Percentiles rank a stretch among this genome's conserved stretches.
Evolutionary conservation across 1,140 invertebrate genomes (phyloP).

Genomic region (Drosophila sucinea): DNA sequence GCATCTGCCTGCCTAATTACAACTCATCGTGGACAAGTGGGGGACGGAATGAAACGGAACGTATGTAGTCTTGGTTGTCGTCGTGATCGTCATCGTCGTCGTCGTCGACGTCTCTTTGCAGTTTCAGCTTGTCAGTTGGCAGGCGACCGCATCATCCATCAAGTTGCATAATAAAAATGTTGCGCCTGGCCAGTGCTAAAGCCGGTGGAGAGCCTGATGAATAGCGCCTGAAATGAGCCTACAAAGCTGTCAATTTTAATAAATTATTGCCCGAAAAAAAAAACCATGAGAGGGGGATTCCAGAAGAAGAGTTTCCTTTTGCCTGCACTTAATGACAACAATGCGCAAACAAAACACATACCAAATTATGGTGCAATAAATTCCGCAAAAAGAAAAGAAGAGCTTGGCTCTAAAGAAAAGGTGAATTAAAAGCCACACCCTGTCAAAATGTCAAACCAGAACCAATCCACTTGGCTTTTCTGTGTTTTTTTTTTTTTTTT

Average conservation of each 20-base stretch:
- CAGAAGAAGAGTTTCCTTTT: background rate
- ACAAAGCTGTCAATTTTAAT: conserved; percentile 83
- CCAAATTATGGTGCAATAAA: conserved; percentile 73
- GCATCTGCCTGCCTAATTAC: conserved; percentile 68
- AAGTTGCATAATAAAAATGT: conserved; percentile 82
- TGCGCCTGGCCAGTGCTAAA: conserved; percentile 43
- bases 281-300: background rate
- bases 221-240: conserved; percentile 82
- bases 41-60: background rate
- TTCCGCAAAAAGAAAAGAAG: conserved; percentile 40
- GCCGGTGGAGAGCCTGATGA: conserved; percentile 59
- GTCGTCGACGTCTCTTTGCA: conserved; percentile 1
- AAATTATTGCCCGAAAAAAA: conserved; percentile 76
- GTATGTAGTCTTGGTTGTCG: background rate
- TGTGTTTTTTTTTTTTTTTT: conserved; percentile 33
- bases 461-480: conserved; percentile 20
- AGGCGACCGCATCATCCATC: conserved; percentile 78
- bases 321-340: conserved; percentile 73
- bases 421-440: conserved; percentile 44
- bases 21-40: conserved; percentile 50
- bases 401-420: conserved; percentile 21
- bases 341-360: conserved; percentile 80
- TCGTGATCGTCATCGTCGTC: conserved; percentile 14
- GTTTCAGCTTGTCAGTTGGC: conserved; percentile 49
- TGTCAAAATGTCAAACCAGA: conserved; percentile 64